Conservation (phyloP, 1,140 invertebrate genomes). For the Eurosta solidaginis region DNA sequence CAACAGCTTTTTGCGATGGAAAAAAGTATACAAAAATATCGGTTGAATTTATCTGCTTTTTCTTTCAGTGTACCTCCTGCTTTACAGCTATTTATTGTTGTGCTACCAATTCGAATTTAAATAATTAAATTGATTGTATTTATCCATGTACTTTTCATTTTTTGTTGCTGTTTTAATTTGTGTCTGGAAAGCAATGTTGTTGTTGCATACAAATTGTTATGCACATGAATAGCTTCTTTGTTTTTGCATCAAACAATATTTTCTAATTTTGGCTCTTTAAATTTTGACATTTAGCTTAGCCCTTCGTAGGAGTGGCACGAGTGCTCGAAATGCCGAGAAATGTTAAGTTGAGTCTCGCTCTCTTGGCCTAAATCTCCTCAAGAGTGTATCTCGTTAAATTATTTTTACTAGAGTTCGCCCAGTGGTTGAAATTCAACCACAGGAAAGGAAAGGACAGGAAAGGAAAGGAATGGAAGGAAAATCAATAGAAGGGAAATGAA, state of each 20-base stretch:
- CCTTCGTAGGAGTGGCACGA: not conserved
- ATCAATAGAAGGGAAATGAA: no score
- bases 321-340: no score
- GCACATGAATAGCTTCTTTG: not conserved
- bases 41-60: no score
- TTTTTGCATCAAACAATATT: not conserved
- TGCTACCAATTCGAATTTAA: not conserved
- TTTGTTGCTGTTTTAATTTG: slow-evolving; percentile 19
- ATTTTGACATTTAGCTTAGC: slow-evolving; percentile 21
- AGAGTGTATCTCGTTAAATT: no score
- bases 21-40: no score
- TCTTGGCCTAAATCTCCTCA: no score
- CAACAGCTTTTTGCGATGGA: no score
- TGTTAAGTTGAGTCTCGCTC: no score
- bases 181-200: not conserved
- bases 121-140: slow-evolving; percentile 10
- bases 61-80: not conserved
- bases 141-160: not conserved
- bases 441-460: no score
- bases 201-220: not conserved
- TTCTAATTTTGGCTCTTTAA: not conserved
- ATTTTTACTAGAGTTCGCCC: no score
- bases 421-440: no score
- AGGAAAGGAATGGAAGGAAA: no score
- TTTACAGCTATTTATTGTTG: slow-evolving; percentile 5